Percentiles rank a stretch among this genome's conserved stretches.
Evolutionary conservation across 2,888 invertebrate genomes (phyloP).

Genomic region (Phania funesta): DNA sequence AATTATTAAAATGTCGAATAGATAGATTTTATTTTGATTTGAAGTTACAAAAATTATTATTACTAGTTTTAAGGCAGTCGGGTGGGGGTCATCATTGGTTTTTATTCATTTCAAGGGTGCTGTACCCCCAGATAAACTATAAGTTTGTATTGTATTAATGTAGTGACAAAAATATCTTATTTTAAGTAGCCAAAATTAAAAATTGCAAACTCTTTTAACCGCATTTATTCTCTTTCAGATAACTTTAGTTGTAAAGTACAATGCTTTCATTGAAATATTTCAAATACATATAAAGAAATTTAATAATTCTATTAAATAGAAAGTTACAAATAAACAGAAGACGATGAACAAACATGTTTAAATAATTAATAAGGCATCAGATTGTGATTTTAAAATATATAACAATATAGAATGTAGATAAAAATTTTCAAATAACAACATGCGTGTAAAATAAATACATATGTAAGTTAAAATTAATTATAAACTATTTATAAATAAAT

Average conservation of each 20-base stretch:
- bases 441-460: conserved; percentile 2
- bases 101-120: too few species aligned
- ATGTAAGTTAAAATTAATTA: background rate
- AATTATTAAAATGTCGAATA: too few species aligned
- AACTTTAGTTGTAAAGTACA: background rate
- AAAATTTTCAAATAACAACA: conserved; percentile 16
- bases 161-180: too few species aligned
- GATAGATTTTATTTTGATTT: too few species aligned
- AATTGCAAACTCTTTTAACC: background rate
- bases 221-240: conserved; percentile 7
- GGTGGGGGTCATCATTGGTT: too few species aligned
- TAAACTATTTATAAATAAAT: conserved; percentile 4
- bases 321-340: background rate
- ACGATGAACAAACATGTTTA: background rate
- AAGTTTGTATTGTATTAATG: too few species aligned
- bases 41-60: too few species aligned
- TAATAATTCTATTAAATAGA: conserved; percentile 40
- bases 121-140: too few species aligned
- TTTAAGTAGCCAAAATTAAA: too few species aligned
- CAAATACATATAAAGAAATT: background rate
- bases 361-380: background rate
- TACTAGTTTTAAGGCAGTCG: too few species aligned
- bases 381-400: conserved; percentile 45
- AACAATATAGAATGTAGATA: background rate
- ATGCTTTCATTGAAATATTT: conserved; percentile 2